Conservation (phyloP, 2,113 vertebrate genomes). For the Pagrus major region DNA sequence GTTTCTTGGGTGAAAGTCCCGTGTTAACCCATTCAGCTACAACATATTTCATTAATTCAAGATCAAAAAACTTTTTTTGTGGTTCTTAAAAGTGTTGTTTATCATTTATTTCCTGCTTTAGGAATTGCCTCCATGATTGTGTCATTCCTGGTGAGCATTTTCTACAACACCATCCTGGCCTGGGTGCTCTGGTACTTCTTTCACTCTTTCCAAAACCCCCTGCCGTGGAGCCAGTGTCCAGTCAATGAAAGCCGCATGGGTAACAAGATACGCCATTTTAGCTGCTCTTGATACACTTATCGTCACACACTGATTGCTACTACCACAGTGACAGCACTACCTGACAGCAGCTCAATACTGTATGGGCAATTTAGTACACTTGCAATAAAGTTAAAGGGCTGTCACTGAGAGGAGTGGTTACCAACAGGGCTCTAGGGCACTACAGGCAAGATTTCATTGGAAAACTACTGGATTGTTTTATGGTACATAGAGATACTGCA, state of each 20-base stretch:
- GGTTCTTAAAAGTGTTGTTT: too few relatives aligned
- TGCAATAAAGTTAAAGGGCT: neutral
- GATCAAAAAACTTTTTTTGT: too few relatives aligned
- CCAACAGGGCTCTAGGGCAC: neutral
- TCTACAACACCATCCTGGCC: constrained; percentile 89
- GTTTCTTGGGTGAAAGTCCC: too few relatives aligned
- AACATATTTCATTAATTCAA: too few relatives aligned
- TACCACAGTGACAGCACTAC: neutral
- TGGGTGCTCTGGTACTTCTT: constrained; percentile 94
- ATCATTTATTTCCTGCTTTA: constrained; percentile 46
- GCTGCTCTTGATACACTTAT: neutral
- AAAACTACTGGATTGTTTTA: constrained; percentile 21
- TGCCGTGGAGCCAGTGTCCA: constrained; percentile 90
- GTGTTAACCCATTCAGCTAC: too few relatives aligned
- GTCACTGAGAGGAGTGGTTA: neutral
- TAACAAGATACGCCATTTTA: constrained; percentile 46
- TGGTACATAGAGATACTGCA: constrained; percentile 4
- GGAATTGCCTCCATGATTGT: constrained; percentile 84
- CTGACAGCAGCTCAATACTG: neutral
- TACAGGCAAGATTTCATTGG: neutral
- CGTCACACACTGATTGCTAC: too few relatives aligned
- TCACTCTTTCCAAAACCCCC: constrained; percentile 90
- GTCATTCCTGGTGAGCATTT: constrained; percentile 85
- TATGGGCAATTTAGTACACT: too few relatives aligned
- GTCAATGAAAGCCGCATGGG: constrained; percentile 87